Evolutionary conservation across 2,113 vertebrate species (phyloP).

Genomic region (Proterorhinus semilunaris): DNA sequence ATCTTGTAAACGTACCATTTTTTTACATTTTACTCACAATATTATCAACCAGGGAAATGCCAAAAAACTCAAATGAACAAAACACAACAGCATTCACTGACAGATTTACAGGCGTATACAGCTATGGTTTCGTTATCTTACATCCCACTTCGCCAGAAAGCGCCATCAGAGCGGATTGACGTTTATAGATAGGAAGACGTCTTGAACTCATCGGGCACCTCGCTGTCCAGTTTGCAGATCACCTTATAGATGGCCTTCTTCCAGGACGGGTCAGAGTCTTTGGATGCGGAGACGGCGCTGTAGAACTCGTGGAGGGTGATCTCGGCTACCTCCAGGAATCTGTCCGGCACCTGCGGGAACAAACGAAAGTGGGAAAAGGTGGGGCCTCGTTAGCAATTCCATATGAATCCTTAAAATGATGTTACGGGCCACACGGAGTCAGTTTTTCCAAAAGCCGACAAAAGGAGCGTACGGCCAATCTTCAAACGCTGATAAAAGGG

Average conservation of each 20-base stretch:
- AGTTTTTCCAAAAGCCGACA: slow-evolving; percentile 16
- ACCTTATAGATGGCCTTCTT: slow-evolving; percentile 99
- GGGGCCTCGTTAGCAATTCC: slow-evolving; percentile 4
- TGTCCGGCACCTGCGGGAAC: slow-evolving; percentile 84
- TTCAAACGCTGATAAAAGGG: slow-evolving; percentile 68
- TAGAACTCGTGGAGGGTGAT: slow-evolving; percentile 93
- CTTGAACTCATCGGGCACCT: slow-evolving; percentile 91
- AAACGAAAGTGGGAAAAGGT: not conserved
- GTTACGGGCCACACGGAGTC: not conserved
- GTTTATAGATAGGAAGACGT: slow-evolving; percentile 79
- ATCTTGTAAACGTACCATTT: slow-evolving; percentile 50
- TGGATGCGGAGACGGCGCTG: slow-evolving; percentile 83
- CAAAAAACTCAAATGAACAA: slow-evolving; percentile 44
- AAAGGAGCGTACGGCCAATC: slow-evolving; percentile 38
- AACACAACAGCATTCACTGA: slow-evolving; percentile 41
- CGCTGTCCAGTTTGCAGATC: slow-evolving; percentile 95
- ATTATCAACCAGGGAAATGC: slow-evolving; percentile 40
- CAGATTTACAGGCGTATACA: slow-evolving; percentile 47
- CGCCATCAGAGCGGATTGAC: slow-evolving; percentile 55
- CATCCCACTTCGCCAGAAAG: slow-evolving; percentile 61
- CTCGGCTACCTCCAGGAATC: slow-evolving; percentile 91
- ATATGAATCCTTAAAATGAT: slow-evolving; percentile 11
- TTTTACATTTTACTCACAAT: slow-evolving; percentile 52
- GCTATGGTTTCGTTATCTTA: slow-evolving; percentile 37
- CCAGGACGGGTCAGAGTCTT: slow-evolving; percentile 93